Base-by-base conservation (phyloP, 2,113 vertebrate species). In the Dipodomys spectabilis region DNA sequence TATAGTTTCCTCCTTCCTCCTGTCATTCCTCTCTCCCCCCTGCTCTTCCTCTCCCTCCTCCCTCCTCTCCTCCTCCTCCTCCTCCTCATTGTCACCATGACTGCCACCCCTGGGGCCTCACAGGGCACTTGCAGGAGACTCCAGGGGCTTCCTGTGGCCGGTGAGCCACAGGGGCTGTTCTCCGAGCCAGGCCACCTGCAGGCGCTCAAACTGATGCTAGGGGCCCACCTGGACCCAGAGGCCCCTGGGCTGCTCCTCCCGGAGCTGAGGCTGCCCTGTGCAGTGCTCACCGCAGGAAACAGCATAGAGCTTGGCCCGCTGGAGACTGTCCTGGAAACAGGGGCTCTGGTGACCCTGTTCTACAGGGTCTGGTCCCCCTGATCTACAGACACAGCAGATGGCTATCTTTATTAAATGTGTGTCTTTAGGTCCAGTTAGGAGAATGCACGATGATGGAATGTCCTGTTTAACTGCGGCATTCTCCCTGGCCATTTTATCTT, bases 101-200 rank as follows among this genome's bases (percentile, higher is more conserved):
- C 30, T 4, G 8, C 64, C 12, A 30, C 35, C 68, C 72, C 72
- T 1, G 25, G 6, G 72, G 2, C 15, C 62, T 67, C 15, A 27
- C 10, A 39, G 18, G 5, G 19, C 28, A 11, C 1, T 62, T 8
- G 57, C 20, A 45, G 22, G 68, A 32, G 13, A 5, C 49, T 19
- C 0, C 0, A 64, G 39, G 2, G 39, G 2, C 2, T 22, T 28
- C 2, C 19, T 27, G 15, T 15, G 25, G 35, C 5, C 35, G 60
- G 7, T 3, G 5, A 57, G 15, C 67, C 53, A 19, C 13, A 0
- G 8, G 18, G 1, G 7, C 2, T 28, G 16, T 77, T 69, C 53
- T 80, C 22, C 0, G 57, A 19, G 49, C 18, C 0, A 0, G 1
- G 11, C 49, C 27, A 7, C 39, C 32, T 27, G 57, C 27, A 32